Conservation (phyloP, 2,888 invertebrate species). For the Tiliacea aurago region DNA sequence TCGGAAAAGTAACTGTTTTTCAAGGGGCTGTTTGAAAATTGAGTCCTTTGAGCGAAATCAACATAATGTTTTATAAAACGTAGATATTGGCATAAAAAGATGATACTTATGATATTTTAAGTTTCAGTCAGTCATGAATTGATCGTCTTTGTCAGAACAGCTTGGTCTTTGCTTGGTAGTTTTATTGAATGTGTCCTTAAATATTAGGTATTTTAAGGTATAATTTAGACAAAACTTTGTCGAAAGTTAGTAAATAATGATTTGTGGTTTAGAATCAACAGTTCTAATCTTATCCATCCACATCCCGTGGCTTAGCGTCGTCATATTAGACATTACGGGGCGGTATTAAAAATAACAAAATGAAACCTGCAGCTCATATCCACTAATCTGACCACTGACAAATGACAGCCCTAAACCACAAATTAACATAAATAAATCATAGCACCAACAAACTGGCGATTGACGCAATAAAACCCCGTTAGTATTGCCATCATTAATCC, state of each 20-base stretch:
- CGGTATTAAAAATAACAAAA: conserved; percentile 38
- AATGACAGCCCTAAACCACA: conserved; percentile 66
- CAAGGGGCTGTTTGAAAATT: not conserved
- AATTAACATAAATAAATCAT: conserved; percentile 65
- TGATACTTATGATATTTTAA: not conserved
- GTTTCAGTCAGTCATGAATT: not conserved
- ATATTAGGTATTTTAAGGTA: not conserved
- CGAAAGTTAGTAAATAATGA: not conserved
- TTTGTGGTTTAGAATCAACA: not conserved
- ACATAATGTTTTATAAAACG: not conserved
- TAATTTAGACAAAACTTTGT: not conserved
- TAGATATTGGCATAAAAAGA: not conserved
- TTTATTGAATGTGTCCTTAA: not conserved
- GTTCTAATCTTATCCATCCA: conserved; percentile 23
- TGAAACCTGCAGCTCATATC: conserved; percentile 29
- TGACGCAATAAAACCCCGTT: conserved; percentile 81
- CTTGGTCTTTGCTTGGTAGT: not conserved
- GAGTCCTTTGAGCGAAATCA: not conserved
- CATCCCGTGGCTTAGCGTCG: conserved; percentile 25
- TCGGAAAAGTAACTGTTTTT: not conserved
- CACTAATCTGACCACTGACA: conserved; percentile 42
- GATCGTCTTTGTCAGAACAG: not conserved
- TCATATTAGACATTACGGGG: conserved; percentile 34
- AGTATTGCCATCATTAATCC: conserved; percentile 81
- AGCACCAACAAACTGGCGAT: conserved; percentile 68